phyloP scores from a whole-genome alignment of 2,113 vertebrate genomes.

The Colinus virginianus region DNA sequence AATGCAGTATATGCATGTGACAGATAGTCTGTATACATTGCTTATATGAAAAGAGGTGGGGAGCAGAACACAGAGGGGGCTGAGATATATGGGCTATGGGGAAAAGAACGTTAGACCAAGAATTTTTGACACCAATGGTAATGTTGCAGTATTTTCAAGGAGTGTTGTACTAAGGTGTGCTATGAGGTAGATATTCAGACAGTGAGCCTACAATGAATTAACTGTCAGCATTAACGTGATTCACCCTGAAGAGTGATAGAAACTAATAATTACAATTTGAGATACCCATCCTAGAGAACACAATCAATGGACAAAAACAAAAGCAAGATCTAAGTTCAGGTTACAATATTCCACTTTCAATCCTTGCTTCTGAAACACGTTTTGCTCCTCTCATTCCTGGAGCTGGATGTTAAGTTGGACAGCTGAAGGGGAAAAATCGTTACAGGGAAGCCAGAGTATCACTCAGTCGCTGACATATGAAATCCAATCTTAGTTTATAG shows the following conservation, averaged over 20 bases:
- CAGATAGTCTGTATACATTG: not conserved
- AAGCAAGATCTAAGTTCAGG: not conserved
- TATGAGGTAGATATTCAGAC: not conserved
- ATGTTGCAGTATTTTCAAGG: not conserved
- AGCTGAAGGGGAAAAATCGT: not conserved
- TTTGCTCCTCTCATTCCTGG: not conserved
- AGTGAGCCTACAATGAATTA: not conserved
- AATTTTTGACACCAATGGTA: not conserved
- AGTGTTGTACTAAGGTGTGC: not conserved
- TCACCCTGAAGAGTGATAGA: not conserved
- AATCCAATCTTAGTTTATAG: not conserved
- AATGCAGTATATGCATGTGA: fast-evolving
- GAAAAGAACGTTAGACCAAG: not conserved
- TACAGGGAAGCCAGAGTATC: not conserved
- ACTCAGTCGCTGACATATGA: not conserved
- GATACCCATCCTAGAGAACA: not conserved
- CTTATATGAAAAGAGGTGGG: not conserved
- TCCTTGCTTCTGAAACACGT: not conserved
- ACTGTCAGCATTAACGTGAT: not conserved
- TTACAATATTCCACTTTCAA: not conserved
- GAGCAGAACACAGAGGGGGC: not conserved
- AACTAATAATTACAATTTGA: not conserved
- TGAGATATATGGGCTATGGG: not conserved
- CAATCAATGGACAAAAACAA: not conserved
- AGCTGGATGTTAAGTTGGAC: not conserved